phyloP scores from a whole-genome alignment of 37 sponge, comb jelly and placozoan species.

The Hexactinellida sp. region DNA sequence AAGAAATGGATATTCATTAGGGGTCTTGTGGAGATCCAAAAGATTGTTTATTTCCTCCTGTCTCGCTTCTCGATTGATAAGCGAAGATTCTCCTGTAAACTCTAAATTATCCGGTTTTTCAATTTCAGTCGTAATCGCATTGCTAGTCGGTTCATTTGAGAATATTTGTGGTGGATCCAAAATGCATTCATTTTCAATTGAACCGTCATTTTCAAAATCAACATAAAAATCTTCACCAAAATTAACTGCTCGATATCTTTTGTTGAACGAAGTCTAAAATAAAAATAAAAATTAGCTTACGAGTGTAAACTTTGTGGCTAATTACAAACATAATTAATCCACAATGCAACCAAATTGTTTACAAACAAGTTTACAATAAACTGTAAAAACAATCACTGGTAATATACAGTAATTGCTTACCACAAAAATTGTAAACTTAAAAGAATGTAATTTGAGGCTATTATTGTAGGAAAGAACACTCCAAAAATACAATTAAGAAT shows the following conservation, averaged over 20 bases:
- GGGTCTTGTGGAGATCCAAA: neutral
- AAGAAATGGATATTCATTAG: neutral
- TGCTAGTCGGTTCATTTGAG: neutral
- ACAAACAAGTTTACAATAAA: neutral
- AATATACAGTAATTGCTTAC: too few relatives aligned
- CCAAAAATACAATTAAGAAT: too few relatives aligned
- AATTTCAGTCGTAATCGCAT: neutral
- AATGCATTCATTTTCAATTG: neutral
- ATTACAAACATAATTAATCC: neutral
- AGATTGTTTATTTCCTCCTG: neutral
- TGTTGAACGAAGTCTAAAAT: neutral
- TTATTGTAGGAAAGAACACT: too few relatives aligned
- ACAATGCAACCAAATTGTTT: neutral
- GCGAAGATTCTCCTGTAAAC: neutral
- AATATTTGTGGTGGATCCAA: neutral
- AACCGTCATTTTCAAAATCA: neutral
- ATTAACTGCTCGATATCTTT: neutral
- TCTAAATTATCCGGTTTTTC: neutral
- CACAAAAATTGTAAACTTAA: too few relatives aligned
- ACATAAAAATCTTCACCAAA: neutral
- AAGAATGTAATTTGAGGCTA: too few relatives aligned
- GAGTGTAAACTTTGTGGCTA: neutral
- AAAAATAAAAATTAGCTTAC: neutral
- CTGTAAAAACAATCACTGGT: too few relatives aligned
- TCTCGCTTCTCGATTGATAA: neutral